Conservation (phyloP, 2,113 vertebrate genomes). For the Atherinomorus stipes region DNA sequence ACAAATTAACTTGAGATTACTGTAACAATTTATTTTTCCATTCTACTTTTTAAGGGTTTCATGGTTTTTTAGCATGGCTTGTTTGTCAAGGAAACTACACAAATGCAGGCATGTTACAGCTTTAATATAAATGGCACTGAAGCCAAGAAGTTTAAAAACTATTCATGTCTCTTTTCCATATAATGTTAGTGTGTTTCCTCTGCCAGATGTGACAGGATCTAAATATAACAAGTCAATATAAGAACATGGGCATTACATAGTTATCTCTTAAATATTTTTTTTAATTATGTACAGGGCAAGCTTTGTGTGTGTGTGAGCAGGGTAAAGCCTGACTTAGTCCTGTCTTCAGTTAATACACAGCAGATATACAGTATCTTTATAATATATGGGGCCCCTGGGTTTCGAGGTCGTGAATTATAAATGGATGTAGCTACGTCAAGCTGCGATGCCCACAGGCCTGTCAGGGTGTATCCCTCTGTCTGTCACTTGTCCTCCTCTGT, state of each 20-base stretch:
- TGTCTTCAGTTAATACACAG: constrained; percentile 31
- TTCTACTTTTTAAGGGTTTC: no score
- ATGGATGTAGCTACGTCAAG: constrained; percentile 60
- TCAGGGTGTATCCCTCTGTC: constrained; percentile 24
- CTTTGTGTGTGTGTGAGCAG: constrained; percentile 10
- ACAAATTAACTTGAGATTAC: not conserved
- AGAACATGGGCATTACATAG: not conserved
- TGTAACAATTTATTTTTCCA: not conserved
- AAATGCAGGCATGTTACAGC: not conserved
- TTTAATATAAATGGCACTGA: not conserved
- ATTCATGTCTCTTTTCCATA: not conserved
- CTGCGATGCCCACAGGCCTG: constrained; percentile 56
- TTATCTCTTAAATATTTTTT: constrained; percentile 32
- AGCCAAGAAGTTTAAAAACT: not conserved
- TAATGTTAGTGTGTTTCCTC: constrained; percentile 15
- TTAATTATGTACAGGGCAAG: constrained; percentile 1
- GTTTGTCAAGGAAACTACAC: not conserved
- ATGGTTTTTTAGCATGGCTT: not conserved
- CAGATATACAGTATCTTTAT: constrained; percentile 51
- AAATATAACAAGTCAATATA: constrained; percentile 10
- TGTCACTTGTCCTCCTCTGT: constrained; percentile 38
- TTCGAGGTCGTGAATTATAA: constrained; percentile 66
- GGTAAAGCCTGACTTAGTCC: constrained; percentile 39
- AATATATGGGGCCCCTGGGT: constrained; percentile 49
- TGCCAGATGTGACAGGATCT: constrained; percentile 33